These are phyloP conservation scores for Carterocephalus palaemon DNA, from an alignment of 2,888 invertebrate species.

Conservation along the genomic window DNA sequence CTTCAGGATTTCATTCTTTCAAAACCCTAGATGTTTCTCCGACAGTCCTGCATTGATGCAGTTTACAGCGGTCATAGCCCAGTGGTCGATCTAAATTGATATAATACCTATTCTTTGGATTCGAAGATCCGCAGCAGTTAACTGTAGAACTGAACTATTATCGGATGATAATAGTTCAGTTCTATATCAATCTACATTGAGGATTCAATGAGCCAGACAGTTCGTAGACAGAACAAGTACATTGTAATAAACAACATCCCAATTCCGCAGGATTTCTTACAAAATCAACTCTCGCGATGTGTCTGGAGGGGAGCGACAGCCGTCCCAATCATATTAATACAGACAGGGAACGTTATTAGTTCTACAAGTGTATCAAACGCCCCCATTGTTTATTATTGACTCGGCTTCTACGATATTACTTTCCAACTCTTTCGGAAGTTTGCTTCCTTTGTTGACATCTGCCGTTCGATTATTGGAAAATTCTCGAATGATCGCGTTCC, in stretches of 20 bases:
- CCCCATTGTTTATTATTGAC: slow-evolving; percentile 76
- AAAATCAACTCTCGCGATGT: slow-evolving; percentile 7
- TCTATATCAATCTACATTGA: too few species aligned
- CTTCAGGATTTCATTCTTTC: too few species aligned
- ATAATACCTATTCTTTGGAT: too few species aligned
- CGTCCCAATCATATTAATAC: slow-evolving; percentile 20
- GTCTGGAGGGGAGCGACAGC: slow-evolving; percentile 1
- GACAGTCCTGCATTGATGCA: too few species aligned
- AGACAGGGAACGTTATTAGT: slow-evolving; percentile 67
- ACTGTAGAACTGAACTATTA: too few species aligned
- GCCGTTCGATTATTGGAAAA: slow-evolving; percentile 69
- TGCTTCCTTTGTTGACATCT: slow-evolving; percentile 74
- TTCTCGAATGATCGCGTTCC: slow-evolving; percentile 49
- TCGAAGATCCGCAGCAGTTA: too few species aligned
- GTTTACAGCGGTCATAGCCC: too few species aligned
- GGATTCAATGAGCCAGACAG: too few species aligned
- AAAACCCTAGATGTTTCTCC: too few species aligned
- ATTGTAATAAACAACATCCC: background rate
- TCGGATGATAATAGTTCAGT: too few species aligned
- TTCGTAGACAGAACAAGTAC: too few species aligned
- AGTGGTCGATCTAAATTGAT: too few species aligned
- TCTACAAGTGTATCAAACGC: slow-evolving; percentile 76
- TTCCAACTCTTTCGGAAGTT: slow-evolving; percentile 78
- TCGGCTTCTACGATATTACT: slow-evolving; percentile 62
- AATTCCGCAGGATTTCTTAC: background rate